A percentile compares a stretch with the other conserved stretches of the same genome.
Evolutionary conservation across 2,888 invertebrate genomes (phyloP).

Genomic region (Morpho deidamia): DNA sequence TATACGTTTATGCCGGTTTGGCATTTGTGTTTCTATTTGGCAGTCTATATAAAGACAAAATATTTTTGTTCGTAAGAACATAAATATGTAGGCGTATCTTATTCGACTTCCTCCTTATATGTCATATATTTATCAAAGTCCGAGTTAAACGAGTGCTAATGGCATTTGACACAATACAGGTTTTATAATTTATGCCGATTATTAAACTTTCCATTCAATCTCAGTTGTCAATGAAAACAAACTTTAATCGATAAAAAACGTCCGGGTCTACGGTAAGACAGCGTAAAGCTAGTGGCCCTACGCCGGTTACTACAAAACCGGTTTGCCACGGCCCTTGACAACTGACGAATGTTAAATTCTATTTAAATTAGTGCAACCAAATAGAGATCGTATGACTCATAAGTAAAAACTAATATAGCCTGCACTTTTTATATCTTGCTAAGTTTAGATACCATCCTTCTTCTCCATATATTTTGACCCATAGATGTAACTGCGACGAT

Average conservation of each 20-base stretch:
- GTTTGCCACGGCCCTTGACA: slow-evolving; percentile 46
- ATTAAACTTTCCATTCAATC: slow-evolving; percentile 20
- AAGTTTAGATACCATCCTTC: slow-evolving; percentile 65
- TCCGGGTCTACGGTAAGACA: slow-evolving; percentile 17
- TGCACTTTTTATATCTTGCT: slow-evolving; percentile 15
- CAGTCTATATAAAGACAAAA: too few relatives aligned
- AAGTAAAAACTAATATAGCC: slow-evolving; percentile 5
- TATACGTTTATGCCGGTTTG: neutral
- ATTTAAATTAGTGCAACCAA: neutral
- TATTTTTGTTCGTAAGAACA: neutral
- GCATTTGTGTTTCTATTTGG: too few relatives aligned
- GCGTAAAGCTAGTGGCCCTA: slow-evolving; percentile 49
- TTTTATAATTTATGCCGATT: slow-evolving; percentile 16
- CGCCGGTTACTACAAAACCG: slow-evolving; percentile 62
- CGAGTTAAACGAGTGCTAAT: slow-evolving; percentile 8
- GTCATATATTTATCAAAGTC: slow-evolving; percentile 9
- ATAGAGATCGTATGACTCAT: neutral
- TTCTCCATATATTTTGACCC: slow-evolving; percentile 67
- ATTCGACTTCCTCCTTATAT: slow-evolving; percentile 6
- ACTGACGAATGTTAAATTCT: slow-evolving; percentile 22
- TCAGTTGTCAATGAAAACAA: slow-evolving; percentile 22
- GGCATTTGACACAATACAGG: slow-evolving; percentile 13
- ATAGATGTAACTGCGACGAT: slow-evolving; percentile 22
- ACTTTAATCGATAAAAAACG: slow-evolving; percentile 24
- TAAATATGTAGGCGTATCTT: neutral